Evolutionary conservation across 2,888 invertebrate species (phyloP).

Genomic region (Orthosia incerta): DNA sequence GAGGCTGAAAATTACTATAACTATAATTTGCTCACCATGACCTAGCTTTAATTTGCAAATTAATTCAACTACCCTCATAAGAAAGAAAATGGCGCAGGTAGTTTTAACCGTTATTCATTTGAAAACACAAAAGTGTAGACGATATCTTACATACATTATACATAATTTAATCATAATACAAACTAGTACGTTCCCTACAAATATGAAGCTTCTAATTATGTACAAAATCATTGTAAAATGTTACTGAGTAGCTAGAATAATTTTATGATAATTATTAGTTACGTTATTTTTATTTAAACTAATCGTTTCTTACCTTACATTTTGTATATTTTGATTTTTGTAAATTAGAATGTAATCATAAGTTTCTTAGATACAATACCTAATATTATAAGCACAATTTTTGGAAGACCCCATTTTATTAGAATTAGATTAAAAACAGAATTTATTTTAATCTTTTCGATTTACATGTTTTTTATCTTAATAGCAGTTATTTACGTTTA

Average conservation of each 20-base stretch:
- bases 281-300: constrained; percentile 60
- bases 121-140: constrained; percentile 38
- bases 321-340: constrained; percentile 67
- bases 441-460: not conserved
- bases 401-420: constrained; percentile 60
- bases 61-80: not conserved
- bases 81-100: constrained; percentile 2
- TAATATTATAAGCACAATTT: constrained; percentile 53
- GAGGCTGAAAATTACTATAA: constrained; percentile 21
- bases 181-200: constrained; percentile 71
- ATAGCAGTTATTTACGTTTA: not conserved
- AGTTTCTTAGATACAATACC: constrained; percentile 50
- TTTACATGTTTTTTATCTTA: not conserved
- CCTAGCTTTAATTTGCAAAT: constrained; percentile 14
- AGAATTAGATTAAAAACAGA: not conserved
- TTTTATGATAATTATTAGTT: constrained; percentile 71
- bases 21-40: constrained; percentile 16
- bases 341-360: constrained; percentile 55
- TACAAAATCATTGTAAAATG: constrained; percentile 86
- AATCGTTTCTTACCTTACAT: constrained; percentile 52
- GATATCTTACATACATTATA: constrained; percentile 52
- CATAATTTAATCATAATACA: constrained; percentile 58
- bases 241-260: constrained; percentile 86
- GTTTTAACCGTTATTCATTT: constrained; percentile 13
- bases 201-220: constrained; percentile 85